Evolutionary conservation across 2,797 vertebrate species (phyloP), one percentile per base, ranked within the genome.

Genomic region (Anableps anableps): DNA sequence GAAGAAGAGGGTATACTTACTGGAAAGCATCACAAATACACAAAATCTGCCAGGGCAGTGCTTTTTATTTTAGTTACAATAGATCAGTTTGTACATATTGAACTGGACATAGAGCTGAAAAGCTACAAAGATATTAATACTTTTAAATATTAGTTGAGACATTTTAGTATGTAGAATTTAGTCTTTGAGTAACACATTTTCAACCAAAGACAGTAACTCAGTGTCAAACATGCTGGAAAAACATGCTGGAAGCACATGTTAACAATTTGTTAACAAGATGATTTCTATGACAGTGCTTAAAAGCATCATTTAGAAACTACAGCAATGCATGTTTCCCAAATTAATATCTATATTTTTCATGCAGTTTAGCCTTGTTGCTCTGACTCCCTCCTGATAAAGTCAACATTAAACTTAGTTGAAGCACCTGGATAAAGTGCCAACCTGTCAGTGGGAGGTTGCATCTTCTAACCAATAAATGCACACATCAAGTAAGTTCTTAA

Each of bases 381-480:
- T 55, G 70, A 16, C 83, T 75, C 83, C 76, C 72, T 23, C 50
- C 75, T 83, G 79, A 85, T 85, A 83, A 86, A 64, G 80, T 89
- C 90, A 91, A 81, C 84, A 85, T 36, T 75, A 26, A 80, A 82
- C 70, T 91, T 76, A 86, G 83, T 82, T 86, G 73, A 88, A 88
- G 81, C 83, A 84, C 89, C 83, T 83, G 79, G 78, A 85, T 84
- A 84, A 86, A 79, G 90, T 85, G 87, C 88, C 85, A 86, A 72
- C 66, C 85, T 86, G 91, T 90, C 88, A 86, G 64, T 78, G 64
- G 79, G 77, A 7, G 19, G 53, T 76, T 72, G 72, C 80, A 81
- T 51, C 55, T 74, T 72, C 51, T 16, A 66, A 74, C 75, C 72
- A 29, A 77, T 4, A 84, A 45, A 80, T 21, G 85, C 68, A 85